phyloP scores from a whole-genome alignment of 2,797 vertebrate genomes.

The Sparus aurata region DNA sequence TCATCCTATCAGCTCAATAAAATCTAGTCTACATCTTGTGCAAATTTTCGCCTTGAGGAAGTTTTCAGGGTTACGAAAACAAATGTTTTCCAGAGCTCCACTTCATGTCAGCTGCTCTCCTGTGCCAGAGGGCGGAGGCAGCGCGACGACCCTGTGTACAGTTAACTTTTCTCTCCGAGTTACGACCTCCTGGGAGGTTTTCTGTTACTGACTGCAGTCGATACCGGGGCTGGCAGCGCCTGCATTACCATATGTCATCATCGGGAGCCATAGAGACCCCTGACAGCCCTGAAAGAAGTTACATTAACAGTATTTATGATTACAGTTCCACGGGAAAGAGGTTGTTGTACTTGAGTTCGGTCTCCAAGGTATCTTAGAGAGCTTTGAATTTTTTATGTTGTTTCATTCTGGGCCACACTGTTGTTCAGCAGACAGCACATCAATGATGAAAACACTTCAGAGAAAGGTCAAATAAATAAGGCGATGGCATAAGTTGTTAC shows the following conservation, averaged over 20 bases:
- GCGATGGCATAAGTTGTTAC: neutral
- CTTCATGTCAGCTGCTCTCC: conserved; percentile 7
- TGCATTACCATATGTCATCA: conserved; percentile 51
- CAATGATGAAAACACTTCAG: conserved; percentile 1
- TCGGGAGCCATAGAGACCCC: conserved; percentile 33
- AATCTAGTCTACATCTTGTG: neutral
- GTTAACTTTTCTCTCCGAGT: conserved; percentile 30
- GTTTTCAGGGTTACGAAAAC: conserved; percentile 13
- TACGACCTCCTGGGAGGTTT: conserved; percentile 40
- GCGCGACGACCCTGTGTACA: conserved; percentile 3
- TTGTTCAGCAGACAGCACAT: neutral
- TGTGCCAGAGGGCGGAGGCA: conserved; percentile 28
- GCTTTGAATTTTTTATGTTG: conserved; percentile 25
- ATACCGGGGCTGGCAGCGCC: conserved; percentile 42
- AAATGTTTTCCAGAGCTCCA: conserved; percentile 8
- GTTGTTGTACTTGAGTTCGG: neutral
- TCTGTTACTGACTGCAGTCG: conserved; percentile 52
- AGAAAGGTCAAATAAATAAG: conserved; percentile 10
- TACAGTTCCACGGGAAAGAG: neutral
- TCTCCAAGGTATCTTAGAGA: conserved; percentile 1
- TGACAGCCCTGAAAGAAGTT: conserved; percentile 22
- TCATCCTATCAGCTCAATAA: neutral
- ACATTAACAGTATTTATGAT: conserved; percentile 41
- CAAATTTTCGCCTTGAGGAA: neutral
- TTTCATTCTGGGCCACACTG: conserved; percentile 2